These are phyloP conservation scores for Dicranocentrus wangi DNA, from an alignment of 2,888 invertebrate species.

Conservation along the genomic window DNA sequence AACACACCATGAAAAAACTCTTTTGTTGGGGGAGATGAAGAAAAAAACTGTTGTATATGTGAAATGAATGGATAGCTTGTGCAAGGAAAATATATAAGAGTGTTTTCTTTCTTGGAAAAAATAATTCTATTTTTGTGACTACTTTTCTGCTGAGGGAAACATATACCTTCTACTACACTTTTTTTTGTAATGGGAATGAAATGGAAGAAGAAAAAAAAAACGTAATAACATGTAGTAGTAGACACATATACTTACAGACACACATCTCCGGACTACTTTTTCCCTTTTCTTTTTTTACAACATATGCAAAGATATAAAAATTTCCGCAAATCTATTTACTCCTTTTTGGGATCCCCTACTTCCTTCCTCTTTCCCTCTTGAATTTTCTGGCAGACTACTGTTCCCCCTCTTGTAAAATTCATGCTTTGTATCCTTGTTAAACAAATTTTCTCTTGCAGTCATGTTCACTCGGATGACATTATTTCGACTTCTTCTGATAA, in stretches of 20 bases:
- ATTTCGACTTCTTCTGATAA: slow-evolving; percentile 4
- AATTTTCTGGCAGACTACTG: background rate
- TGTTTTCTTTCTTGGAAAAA: background rate
- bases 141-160: no score
- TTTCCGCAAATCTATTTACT: slow-evolving; percentile 38
- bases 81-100: background rate
- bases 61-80: slow-evolving; percentile 49
- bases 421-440: slow-evolving; percentile 19
- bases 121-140: background rate
- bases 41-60: slow-evolving; percentile 42
- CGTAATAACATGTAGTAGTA: no score
- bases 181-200: no score
- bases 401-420: slow-evolving; percentile 2
- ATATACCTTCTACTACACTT: no score
- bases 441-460: slow-evolving; percentile 26
- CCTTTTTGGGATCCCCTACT: slow-evolving; percentile 33
- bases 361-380: slow-evolving; percentile 32
- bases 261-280: background rate
- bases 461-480: background rate
- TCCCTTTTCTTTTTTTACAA: slow-evolving; percentile 9
- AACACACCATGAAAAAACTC: background rate
- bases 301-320: slow-evolving; percentile 29
- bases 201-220: no score
- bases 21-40: slow-evolving; percentile 43
- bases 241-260: no score